Evolutionary conservation across 2,797 vertebrate species (phyloP), one percentile per base, ranked within the genome.

Genomic region (Pipistrellus kuhlii): DNA sequence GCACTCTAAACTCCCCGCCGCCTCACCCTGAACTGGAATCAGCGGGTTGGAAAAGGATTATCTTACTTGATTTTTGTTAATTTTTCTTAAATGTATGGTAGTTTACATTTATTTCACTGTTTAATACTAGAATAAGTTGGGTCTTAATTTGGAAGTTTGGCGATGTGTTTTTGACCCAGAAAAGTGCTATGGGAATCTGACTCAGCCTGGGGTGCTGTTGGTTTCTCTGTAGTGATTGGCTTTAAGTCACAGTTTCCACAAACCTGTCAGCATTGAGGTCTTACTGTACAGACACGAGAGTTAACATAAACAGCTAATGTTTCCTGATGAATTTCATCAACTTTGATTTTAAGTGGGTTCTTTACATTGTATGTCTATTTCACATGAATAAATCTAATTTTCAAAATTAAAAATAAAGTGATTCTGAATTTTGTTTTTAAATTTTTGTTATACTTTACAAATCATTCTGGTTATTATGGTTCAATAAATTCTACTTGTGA

Each of bases 331-430:
- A 71, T 64, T 91, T 85, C 13, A 68, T 62, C 38, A 76, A 53
- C 18, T 76, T 1, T 85, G 18, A 90, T 89, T 85, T 83, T 53
- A 87, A 46, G 18, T 89, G 18, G 11, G n/a, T 93, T 90, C n/a
- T 30, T 82, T 72, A 41, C 73, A 17, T 3, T 57, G 0, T 75
- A 21, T 64, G 4, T n/a, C 21, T 62, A 57, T 66, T 72, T 75
- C 51, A 73, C n/a, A 69, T 21, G 27, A 55, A 11, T 90, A 85
- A 48, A 57, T 83, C 20, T 81, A 38, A 68, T 46, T 69, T 3
- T 44, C 44, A 68, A 84, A 73, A 30, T 55, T 17, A 46, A 77
- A 41, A 71, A 12, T n/a, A 72, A 77, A 64, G 3, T 21, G 72
- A 80, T 84, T 72, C 30, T 76, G 38, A 48, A 41, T 69, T 62